Evolutionary conservation across 92 coral and sea anemone species (phyloP), one percentile per base, ranked within the genome.

Genomic region (Scolanthus callimorphus): DNA sequence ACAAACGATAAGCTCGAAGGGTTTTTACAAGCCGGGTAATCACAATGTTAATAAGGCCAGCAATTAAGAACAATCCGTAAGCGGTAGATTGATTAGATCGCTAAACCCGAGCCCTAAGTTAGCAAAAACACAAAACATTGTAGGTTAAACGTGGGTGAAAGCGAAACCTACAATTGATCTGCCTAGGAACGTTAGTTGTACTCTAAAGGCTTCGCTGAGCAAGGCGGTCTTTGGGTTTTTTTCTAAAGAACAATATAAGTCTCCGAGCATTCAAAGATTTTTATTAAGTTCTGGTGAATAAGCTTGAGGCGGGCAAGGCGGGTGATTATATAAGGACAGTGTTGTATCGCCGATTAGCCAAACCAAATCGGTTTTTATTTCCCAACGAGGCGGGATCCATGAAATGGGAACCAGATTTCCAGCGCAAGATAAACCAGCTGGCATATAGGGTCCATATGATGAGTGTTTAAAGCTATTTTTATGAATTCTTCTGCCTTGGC

Each of bases 51-150:
- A 88, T 92, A 92, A 84, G 86, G 71, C 9, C 31, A 63, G n/a
- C 96, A 88, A 94, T 94, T 94, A 94, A 67, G 90, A 81, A 77
- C 94, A 92, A 92, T 88, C 90, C 78, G 79, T 60, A 63, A 75
- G 59, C 65, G 67, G 60, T 76, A 88, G 75, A 47, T 21, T 41
- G 75, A 68, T 68, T 41, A 57, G 55, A 68, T 68, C 75, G 48
- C 39, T 11, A 26, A n/a, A 39, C 51, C 51, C 68, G 20, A 43
- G 26, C 26, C 59, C 54, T 67, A 39, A 27, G 55, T 62, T 53
- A 58, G 52, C 34, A 53, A 31, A 31, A 53, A 29, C 65, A 51
- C 63, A 43, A 27, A 56, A 37, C n/a, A 27, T 20, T 83, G 90
- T 87, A 73, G 31, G 86, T 83, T 87, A 78, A 70, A 58, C 63